Evolutionary conservation across 2,888 invertebrate species (phyloP).

Genomic region (Argyresthia albistria): DNA sequence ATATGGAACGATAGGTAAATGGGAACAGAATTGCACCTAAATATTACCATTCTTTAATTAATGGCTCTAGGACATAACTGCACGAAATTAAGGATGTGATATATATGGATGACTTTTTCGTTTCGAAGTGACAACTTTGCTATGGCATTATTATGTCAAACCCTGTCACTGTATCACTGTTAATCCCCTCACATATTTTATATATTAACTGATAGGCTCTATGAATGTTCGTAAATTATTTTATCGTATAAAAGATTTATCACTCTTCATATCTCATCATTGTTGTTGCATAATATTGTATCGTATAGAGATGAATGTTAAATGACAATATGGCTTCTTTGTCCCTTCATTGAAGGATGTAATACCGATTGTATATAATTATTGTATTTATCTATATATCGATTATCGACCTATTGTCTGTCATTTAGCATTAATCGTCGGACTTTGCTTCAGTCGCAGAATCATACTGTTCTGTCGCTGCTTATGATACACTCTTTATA

Average conservation of each 20-base stretch:
- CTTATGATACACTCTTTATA: constrained; percentile 1
- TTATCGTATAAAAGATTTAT: constrained; percentile 41
- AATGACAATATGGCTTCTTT: constrained; percentile 62
- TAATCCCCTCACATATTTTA: constrained; percentile 40
- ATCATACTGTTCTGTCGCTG: constrained; percentile 2
- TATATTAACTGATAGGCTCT: constrained; percentile 24
- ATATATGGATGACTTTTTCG: constrained; percentile 6
- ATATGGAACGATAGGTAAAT: neutral
- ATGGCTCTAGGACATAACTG: neutral
- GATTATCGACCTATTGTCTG: constrained; percentile 30
- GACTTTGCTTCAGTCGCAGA: constrained; percentile 36
- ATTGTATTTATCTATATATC: constrained; percentile 13
- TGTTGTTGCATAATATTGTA: constrained; percentile 14
- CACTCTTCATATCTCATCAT: constrained; percentile 61
- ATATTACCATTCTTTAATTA: neutral
- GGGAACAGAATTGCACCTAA: neutral
- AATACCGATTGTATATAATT: constrained; percentile 12
- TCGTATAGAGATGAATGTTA: constrained; percentile 40
- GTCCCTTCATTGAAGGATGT: constrained; percentile 32
- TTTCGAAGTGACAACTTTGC: neutral
- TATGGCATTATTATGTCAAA: constrained; percentile 48
- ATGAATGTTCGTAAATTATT: constrained; percentile 34
- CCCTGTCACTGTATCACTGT: constrained; percentile 36
- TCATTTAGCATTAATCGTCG: constrained; percentile 24
- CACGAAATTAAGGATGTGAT: neutral